Evolutionary conservation across 2,113 vertebrate genomes (phyloP).

Genomic region (Ginglymostoma cirratum): DNA sequence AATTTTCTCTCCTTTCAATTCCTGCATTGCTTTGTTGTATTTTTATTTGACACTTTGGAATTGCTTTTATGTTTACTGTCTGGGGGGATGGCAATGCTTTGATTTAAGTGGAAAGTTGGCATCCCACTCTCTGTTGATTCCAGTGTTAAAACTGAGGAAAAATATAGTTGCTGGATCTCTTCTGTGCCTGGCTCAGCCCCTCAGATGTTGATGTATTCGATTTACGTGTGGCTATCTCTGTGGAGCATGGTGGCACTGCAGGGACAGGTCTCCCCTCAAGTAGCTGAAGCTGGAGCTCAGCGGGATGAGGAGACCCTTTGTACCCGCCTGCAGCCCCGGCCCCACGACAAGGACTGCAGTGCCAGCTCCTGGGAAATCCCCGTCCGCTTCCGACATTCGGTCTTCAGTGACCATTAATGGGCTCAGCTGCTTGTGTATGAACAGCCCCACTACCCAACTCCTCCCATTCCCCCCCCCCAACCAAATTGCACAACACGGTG

Average conservation of each 20-base stretch:
- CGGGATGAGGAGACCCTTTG: too few species aligned
- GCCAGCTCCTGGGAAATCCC: too few species aligned
- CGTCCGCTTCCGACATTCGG: too few species aligned
- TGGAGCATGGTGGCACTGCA: neutral
- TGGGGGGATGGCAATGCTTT: neutral
- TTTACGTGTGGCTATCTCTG: neutral
- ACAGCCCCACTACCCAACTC: too few species aligned
- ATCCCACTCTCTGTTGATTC: neutral
- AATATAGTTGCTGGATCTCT: neutral
- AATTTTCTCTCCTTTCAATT: neutral
- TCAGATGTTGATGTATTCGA: neutral
- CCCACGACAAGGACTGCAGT: too few species aligned
- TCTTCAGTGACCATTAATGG: too few species aligned
- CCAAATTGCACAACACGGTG: too few species aligned
- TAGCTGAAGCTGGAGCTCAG: too few species aligned
- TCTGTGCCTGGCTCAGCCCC: neutral
- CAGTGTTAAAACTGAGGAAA: neutral
- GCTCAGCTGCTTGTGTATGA: too few species aligned
- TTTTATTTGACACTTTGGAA: neutral
- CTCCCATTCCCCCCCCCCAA: too few species aligned
- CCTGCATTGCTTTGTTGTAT: neutral
- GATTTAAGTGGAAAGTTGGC: neutral
- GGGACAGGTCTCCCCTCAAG: too few species aligned
- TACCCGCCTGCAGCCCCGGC: too few species aligned
- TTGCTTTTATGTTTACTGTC: neutral